These are phyloP conservation scores for Psephotus haematonotus DNA, from an alignment of 2,113 vertebrate genomes.

Conservation along the genomic window DNA sequence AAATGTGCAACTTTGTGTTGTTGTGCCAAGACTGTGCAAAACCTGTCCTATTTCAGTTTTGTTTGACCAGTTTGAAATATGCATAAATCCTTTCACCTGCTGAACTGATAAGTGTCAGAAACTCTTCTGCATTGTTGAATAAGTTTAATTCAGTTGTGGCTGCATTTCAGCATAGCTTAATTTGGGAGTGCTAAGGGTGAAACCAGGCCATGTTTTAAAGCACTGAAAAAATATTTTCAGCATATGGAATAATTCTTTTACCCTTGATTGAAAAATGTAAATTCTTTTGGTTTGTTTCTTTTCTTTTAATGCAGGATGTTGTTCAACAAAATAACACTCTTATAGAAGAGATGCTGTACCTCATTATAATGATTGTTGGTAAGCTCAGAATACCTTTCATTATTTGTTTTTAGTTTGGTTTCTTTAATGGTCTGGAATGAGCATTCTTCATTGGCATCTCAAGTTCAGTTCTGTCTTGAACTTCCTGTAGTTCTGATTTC, in stretches of 20 bases:
- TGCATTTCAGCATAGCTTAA: neutral
- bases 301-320: conserved; percentile 81
- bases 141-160: neutral
- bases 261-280: neutral
- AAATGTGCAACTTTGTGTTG: neutral
- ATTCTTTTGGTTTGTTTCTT: neutral
- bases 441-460: neutral
- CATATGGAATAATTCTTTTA: neutral
- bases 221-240: neutral
- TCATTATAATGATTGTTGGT: conserved; percentile 97
- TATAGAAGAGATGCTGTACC: conserved; percentile 97
- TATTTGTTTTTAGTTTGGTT: neutral
- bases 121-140: neutral
- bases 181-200: neutral
- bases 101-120: neutral
- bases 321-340: conserved; percentile 96
- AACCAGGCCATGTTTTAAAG: neutral
- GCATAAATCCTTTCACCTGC: neutral
- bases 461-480: neutral
- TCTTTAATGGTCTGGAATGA: neutral
- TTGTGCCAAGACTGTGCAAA: neutral
- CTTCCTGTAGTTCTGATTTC: neutral
- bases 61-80: neutral
- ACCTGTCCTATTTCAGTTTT: neutral
- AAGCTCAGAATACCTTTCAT: conserved; percentile 62